Evolutionary conservation across 2,797 vertebrate species (phyloP).

Genomic region (Halcyon smyrnensis): DNA sequence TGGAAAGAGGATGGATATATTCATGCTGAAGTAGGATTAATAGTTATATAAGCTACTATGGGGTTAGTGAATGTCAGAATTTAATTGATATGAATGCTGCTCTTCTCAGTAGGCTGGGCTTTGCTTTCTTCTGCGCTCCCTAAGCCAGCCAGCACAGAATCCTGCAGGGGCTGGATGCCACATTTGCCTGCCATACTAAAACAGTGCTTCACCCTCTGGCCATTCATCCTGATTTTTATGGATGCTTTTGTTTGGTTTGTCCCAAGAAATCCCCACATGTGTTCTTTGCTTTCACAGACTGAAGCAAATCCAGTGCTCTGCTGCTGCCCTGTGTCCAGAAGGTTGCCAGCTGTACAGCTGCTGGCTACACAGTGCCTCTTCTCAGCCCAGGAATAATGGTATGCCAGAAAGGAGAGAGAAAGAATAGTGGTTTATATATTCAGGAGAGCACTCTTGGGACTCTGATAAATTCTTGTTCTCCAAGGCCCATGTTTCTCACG

Average conservation of each 20-base stretch:
- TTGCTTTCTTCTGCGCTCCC: neutral
- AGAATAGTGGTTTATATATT: neutral
- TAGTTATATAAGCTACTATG: neutral
- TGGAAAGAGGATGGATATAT: neutral
- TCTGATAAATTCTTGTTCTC: neutral
- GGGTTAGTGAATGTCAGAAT: neutral
- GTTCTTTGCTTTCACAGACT: neutral
- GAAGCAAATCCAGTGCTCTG: neutral
- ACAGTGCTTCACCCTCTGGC: neutral
- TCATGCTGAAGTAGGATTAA: neutral
- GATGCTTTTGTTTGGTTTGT: neutral
- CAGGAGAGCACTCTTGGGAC: neutral
- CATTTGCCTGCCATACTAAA: neutral
- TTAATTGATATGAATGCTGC: neutral
- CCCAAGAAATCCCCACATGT: neutral
- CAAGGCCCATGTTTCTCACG: neutral
- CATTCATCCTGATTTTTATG: neutral
- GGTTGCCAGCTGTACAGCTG: neutral
- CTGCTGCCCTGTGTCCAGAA: neutral
- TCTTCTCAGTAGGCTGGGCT: neutral
- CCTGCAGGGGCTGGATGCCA: neutral
- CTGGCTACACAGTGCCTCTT: neutral
- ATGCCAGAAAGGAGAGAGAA: neutral
- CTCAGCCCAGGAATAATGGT: neutral
- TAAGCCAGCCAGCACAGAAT: neutral